A percentile compares a stretch with the other conserved stretches of the same genome.
Evolutionary conservation across 2,113 vertebrate genomes (phyloP).

Genomic region (Chunga burmeisteri): DNA sequence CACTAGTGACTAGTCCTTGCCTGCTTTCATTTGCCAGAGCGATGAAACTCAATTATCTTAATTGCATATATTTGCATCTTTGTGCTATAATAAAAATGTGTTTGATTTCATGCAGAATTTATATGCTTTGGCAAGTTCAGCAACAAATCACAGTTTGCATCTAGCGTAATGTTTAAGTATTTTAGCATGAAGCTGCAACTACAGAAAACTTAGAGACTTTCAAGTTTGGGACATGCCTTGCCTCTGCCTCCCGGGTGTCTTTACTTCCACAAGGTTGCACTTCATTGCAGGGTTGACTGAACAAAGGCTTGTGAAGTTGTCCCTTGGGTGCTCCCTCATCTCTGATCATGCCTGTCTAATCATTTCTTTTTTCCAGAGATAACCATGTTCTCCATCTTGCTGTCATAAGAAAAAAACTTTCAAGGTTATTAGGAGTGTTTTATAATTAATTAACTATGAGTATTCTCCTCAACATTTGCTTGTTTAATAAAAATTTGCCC

Average conservation of each 20-base stretch:
- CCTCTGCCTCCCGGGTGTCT: conserved; percentile 27
- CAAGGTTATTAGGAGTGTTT: background rate
- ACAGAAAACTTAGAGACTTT: background rate
- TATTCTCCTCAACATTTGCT: background rate
- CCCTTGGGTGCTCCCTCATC: conserved; percentile 51
- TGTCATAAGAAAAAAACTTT: background rate
- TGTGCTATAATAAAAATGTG: background rate
- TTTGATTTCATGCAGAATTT: background rate
- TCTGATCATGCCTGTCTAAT: conserved; percentile 60
- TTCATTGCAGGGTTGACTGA: conserved; percentile 48
- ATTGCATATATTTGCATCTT: background rate
- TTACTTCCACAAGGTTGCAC: conserved; percentile 67
- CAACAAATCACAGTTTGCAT: background rate
- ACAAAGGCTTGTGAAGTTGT: conserved; percentile 28
- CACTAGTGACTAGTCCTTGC: background rate
- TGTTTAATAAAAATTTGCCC: background rate
- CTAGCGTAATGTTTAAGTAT: background rate
- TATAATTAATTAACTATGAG: background rate
- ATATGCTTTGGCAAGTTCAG: background rate
- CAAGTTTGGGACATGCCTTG: background rate
- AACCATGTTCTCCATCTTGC: conserved; percentile 1
- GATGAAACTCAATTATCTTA: background rate
- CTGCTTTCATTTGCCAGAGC: background rate
- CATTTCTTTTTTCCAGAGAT: conserved; percentile 18
- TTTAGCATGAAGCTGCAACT: background rate